Evolutionary conservation across 2,888 invertebrate species (phyloP), one percentile per base, ranked within the genome.

Genomic region (Parthenolecanium corni): DNA sequence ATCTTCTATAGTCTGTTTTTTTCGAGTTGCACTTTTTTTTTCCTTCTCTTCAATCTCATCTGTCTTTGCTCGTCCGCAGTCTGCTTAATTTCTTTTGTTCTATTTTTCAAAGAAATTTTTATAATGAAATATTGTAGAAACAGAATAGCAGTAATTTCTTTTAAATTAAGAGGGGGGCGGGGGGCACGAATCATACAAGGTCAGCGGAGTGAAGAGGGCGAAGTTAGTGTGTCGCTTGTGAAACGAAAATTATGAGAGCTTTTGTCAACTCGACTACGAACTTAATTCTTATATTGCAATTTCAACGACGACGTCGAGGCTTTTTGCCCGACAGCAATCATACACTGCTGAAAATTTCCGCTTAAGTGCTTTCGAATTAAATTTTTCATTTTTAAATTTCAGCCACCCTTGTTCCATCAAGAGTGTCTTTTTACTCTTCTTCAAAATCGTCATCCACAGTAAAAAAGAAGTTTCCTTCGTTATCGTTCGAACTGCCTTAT

Each of bases 111-210:
- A 47, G 58, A 36, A 25, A 47, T 58, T 58, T 58, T 58, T 49
- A 24, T 58, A 58, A 58, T 58, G 58, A 58, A 58, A 58, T 58
- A 58, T 49, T 58, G 49, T 49, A 36, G 58, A 49, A 44, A 36
- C 36, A 58, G 38, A 58, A 31, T 58, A 58, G 49, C 58, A 56
- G 58, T 58, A 58, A 58, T 58, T 58, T 58, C 58, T 58, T 58
- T 58, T 46, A 58, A 58, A 58, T 58, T 58, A 58, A 58, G 31
- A 31, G 31, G 9, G 31, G 31, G 4, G 31, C 31, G 9, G 4
- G 31, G 9, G 31, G 31, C 9, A 31, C 31, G 5, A 31, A 31
- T 6, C 9, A 9, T 31, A 4, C 9, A 9, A 31, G 31, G 31
- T 31, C 31, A 31, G 31, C 31, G 31, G 31, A 9, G 31, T 9